Evolutionary conservation across 1,140 invertebrate genomes (phyloP), one percentile per base, ranked within the genome.

Genomic region (Chymomyza costata): DNA sequence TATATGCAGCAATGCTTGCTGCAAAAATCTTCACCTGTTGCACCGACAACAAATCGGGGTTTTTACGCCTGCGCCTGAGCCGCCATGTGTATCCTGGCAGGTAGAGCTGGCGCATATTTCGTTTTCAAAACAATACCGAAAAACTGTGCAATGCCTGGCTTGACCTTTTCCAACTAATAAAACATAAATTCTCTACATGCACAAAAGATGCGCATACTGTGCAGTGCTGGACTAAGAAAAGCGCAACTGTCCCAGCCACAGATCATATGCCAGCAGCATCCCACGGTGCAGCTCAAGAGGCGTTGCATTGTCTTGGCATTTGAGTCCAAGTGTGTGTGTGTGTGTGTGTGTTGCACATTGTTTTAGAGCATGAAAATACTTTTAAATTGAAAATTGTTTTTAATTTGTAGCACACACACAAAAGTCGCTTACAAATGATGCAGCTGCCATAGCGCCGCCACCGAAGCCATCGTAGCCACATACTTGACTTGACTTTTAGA

Each of bases 361-460:
- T 17, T 44, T 34, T 31, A 31, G 38, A 53, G 50, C 70, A 74
- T 69, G 70, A 69, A 78, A 78, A 66, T 76, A 76, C 71, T 59
- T 76, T 78, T 52, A 67, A 68, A 74, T 74, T 74, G 62, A 76
- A 76, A 76, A 76, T 31, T 65, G 56, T 70, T 74, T 65, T 57
- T 18, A 48, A 56, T 45, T 62, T 62, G 18, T 34, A 25, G n/a
- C n/a, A n/a, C n/a, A n/a, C n/a, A n/a, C n/a, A n/a, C n/a, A n/a
- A n/a, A n/a, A n/a, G n/a, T n/a, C n/a, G n/a, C 28, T 18, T 15
- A n/a, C n/a, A 8, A 7, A 31, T 30, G 17, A 13, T 0, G 19
- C 1, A 2, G 11, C 17, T 11, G 25, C 16, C 25, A 48, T 64
- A 63, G 45, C 40, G 59, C 51, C 38, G 44, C 18, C n/a, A n/a